Evolutionary conservation across 2,888 invertebrate genomes (phyloP).

Genomic region (Cephonodes hylas): DNA sequence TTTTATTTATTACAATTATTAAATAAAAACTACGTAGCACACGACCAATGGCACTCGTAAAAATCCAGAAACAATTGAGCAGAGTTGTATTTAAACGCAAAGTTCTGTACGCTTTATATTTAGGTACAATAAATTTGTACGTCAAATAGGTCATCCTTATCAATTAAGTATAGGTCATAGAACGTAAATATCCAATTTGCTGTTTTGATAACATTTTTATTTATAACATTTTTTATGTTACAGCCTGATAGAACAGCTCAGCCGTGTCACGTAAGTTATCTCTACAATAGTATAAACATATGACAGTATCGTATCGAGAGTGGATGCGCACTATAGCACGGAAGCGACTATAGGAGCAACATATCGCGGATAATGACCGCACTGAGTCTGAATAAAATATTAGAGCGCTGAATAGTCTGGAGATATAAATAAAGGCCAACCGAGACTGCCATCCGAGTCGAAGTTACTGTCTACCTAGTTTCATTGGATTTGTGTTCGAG

Average conservation of each 20-base stretch:
- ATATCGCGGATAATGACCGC: background rate
- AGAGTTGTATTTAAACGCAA: too few species aligned
- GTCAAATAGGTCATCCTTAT: constrained; percentile 3
- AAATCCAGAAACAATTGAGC: too few species aligned
- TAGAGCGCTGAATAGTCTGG: background rate
- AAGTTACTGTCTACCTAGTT: background rate
- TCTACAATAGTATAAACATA: background rate
- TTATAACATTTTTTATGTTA: constrained; percentile 26
- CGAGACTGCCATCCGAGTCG: background rate
- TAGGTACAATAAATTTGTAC: background rate
- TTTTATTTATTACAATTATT: too few species aligned
- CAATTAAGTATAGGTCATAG: background rate
- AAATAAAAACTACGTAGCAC: too few species aligned
- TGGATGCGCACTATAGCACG: too few species aligned
- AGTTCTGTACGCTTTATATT: too few species aligned
- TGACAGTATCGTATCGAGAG: too few species aligned
- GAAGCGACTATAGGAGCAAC: background rate
- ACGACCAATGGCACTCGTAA: too few species aligned
- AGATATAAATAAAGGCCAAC: background rate
- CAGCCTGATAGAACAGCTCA: constrained; percentile 60
- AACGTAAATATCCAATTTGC: background rate
- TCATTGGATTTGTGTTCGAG: background rate
- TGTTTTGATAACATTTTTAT: constrained; percentile 4
- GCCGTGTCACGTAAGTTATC: constrained; percentile 66
- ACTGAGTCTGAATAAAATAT: too few species aligned